Evolutionary conservation across 2,888 invertebrate species (phyloP), one percentile per base, ranked within the genome.

Genomic region (Monoplex corrugatus): DNA sequence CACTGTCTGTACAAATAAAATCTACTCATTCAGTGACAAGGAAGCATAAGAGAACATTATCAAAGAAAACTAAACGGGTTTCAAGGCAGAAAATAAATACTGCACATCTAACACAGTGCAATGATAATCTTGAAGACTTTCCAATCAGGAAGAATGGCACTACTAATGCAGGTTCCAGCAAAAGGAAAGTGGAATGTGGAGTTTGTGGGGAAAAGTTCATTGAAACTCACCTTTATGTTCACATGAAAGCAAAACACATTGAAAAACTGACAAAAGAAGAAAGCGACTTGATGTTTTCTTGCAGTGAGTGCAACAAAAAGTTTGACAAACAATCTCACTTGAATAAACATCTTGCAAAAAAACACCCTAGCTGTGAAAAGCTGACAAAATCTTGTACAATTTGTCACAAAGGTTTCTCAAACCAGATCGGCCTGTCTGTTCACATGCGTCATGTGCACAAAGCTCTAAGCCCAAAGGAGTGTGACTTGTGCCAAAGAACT

Each of bases 401-500:
- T 35, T 87, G 87, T 23, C 50, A 75, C 28, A 87, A 87, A 35
- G 50, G 57, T 16, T 87, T 87, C 63, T 57, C 57, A 23, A 57
- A 78, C 10, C 44, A 78, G 82, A 82, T 50, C 40, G 87, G 87
- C 35, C 45, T 80, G 5, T 80, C 87, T n/a, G 45, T 87, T 35
- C 87, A 87, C 82, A 87, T 87, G 87, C 87, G 87, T 23, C 78
- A 78, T 78, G 78, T 57, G 16, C 87, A 87, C 40, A 80, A 87
- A 38, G 57, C 80, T 13, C 35, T 38, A 13, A 87, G 78, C 32
- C 87, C 87, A 2, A 75, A 87, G 40, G 80, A 82, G n/a, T 87
- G 87, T 82, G 82, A 87, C 32, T 28, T 82, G n/a, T 87, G 87
- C 50, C 45, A 57, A 38, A 78, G 45, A 50, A 82, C 80, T 8